Base-by-base conservation (phyloP, 2,888 invertebrate species). In the Amiota minor region DNA sequence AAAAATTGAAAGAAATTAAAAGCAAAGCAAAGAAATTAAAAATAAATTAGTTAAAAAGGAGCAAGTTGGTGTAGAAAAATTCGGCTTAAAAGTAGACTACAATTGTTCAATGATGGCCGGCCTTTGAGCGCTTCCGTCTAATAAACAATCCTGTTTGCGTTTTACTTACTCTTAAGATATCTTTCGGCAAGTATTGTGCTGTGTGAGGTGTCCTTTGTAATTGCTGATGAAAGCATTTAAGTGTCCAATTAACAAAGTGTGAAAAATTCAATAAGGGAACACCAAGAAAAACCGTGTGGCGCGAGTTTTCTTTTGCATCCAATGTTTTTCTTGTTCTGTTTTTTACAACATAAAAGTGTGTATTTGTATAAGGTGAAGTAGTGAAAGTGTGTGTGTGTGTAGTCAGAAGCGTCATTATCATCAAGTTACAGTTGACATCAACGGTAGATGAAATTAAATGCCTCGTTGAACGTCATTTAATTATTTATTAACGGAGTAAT, bases 181-280 rank as follows among this genome's bases (percentile, higher is more conserved):
- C 35, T 35, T 35, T 35, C 2, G 2, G 6, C 35, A 35, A 35
- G 35, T 35, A 35, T 35, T 35, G 35, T 35, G 6, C 35, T 35
- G 0, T 35, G 35, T 35, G 35, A 6, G 35, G 2, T 35, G 56
- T 23, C 18, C 18, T 59, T 59, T 59, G 18, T 8, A n/a, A 9
- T 18, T n/a, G 23, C 53, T 14, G 16, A 20, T 69, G 69, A 72
- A 74, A 72, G 72, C 73, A 69, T 76, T 78, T 74, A 77, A 76
- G 79, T 77, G 77, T 71, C 77, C 74, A 78, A 79, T 76, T 77
- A 78, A 75, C 68, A 78, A 77, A 74, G n/a, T 16, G 73, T 61
- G 67, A 72, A 71, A 76, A 74, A 76, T 74, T 76, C 65, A 75
- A 72, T 74, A 69, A 72, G 2, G 59, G 61, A 72, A 50, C 10